Evolutionary conservation across 2,888 invertebrate genomes (phyloP).

Genomic region (Diaperis boleti): DNA sequence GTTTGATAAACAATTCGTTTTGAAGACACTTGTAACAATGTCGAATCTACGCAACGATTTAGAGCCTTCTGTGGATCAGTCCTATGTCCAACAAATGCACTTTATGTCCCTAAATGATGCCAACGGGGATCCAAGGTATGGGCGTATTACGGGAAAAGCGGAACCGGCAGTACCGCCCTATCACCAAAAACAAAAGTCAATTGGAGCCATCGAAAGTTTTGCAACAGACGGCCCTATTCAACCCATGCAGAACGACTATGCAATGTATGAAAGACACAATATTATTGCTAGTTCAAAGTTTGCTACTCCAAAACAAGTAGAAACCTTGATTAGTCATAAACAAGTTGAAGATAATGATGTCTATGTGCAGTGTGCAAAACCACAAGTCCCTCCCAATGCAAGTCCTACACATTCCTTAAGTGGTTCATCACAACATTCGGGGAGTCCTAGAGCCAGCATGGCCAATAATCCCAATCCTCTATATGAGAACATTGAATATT

Average conservation of each 20-base stretch:
- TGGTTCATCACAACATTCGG: slow-evolving; percentile 73
- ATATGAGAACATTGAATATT: slow-evolving; percentile 88
- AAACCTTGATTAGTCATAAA: slow-evolving; percentile 69
- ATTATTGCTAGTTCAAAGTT: slow-evolving; percentile 83
- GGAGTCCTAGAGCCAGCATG: slow-evolving; percentile 63
- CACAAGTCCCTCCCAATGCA: slow-evolving; percentile 57
- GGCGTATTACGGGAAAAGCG: slow-evolving; percentile 62
- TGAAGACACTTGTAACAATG: slow-evolving; percentile 32
- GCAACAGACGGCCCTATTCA: slow-evolving; percentile 66
- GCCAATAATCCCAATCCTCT: slow-evolving; percentile 69
- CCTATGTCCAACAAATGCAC: slow-evolving; percentile 61
- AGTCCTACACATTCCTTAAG: slow-evolving; percentile 74
- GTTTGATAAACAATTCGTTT: not conserved
- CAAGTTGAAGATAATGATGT: slow-evolving; percentile 64
- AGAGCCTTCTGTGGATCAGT: slow-evolving; percentile 55
- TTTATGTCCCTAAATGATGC: slow-evolving; percentile 57
- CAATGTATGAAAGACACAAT: slow-evolving; percentile 78
- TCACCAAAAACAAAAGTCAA: slow-evolving; percentile 69
- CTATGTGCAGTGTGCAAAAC: slow-evolving; percentile 66
- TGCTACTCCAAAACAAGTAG: slow-evolving; percentile 81
- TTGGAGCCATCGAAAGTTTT: slow-evolving; percentile 77
- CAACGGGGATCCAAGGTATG: slow-evolving; percentile 61
- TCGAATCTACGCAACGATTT: slow-evolving; percentile 40
- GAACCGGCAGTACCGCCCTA: slow-evolving; percentile 54
- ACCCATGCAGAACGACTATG: slow-evolving; percentile 65